Conservation (phyloP, 2,113 vertebrate species). For the Triplophysa siluroides region DNA sequence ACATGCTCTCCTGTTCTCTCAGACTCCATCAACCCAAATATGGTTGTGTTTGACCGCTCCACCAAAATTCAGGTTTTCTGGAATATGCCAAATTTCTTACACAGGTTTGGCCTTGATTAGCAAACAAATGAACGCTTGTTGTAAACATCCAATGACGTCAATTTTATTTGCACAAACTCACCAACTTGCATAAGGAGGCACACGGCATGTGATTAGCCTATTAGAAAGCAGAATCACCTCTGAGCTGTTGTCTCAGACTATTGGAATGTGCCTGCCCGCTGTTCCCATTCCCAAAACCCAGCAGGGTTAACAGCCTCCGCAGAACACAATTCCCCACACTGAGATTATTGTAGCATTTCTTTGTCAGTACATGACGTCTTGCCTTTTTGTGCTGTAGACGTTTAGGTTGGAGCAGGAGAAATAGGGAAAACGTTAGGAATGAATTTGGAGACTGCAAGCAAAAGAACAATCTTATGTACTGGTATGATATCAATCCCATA, state of each 20-base stretch:
- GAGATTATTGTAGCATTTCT: conserved; percentile 35
- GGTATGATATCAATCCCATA: too few species aligned
- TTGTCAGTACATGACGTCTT: conserved; percentile 24
- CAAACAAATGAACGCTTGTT: conserved; percentile 32
- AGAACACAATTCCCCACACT: conserved; percentile 29
- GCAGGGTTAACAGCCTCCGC: conserved; percentile 48
- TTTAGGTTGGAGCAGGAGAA: conserved; percentile 30
- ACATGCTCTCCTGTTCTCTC: conserved; percentile 6
- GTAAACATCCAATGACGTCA: conserved; percentile 40
- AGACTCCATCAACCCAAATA: neutral
- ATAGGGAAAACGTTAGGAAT: neutral
- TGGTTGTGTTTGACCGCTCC: neutral
- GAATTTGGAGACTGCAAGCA: too few species aligned
- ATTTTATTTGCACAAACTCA: conserved; percentile 30
- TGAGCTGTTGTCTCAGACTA: conserved; percentile 36
- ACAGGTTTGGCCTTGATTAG: conserved; percentile 11
- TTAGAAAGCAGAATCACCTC: conserved; percentile 38
- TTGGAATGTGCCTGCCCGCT: conserved; percentile 47
- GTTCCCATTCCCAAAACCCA: conserved; percentile 36
- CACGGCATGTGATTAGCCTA: conserved; percentile 34
- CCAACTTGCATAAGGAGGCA: conserved; percentile 31
- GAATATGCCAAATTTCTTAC: neutral
- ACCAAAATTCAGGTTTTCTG: neutral
- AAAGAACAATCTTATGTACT: too few species aligned
- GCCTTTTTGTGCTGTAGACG: conserved; percentile 40